Percentiles rank a stretch among this genome's conserved stretches.
phyloP scores from a whole-genome alignment of 2,888 invertebrate species.

The Sarcophaga variegata region DNA sequence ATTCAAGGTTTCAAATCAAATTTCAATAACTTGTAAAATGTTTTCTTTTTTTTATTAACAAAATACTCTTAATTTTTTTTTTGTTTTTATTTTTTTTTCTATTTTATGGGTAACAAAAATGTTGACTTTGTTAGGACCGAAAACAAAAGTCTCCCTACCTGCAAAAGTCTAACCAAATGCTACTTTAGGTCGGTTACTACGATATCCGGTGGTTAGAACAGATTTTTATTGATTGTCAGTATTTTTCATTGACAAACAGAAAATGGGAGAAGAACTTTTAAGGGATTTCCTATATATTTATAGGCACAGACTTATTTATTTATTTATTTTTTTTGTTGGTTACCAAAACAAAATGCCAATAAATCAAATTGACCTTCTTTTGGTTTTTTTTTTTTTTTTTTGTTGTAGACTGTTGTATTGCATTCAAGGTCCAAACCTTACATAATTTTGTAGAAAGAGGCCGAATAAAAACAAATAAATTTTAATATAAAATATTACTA shows the following conservation, averaged over 20 bases:
- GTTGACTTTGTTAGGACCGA: too few relatives aligned
- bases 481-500: conserved; percentile 34
- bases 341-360: conserved; percentile 36
- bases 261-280: not conserved
- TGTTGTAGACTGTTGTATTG: not conserved
- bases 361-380: conserved; percentile 54
- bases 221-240: not conserved
- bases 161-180: not conserved
- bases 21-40: too few relatives aligned
- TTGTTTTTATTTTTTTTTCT: too few relatives aligned
- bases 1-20: too few relatives aligned
- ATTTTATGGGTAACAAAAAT: too few relatives aligned
- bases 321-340: not conserved
- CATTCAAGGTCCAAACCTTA: conserved; percentile 51
- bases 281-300: not conserved
- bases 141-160: too few relatives aligned
- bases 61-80: too few relatives aligned
- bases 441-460: not conserved
- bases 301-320: not conserved
- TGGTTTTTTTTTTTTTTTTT: not conserved
- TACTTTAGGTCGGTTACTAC: not conserved
- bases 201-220: not conserved
- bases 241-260: not conserved
- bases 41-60: too few relatives aligned
- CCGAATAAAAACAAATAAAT: not conserved